Conservation (phyloP, 2,113 vertebrate species). For the Cephalopholis sonnerati region DNA sequence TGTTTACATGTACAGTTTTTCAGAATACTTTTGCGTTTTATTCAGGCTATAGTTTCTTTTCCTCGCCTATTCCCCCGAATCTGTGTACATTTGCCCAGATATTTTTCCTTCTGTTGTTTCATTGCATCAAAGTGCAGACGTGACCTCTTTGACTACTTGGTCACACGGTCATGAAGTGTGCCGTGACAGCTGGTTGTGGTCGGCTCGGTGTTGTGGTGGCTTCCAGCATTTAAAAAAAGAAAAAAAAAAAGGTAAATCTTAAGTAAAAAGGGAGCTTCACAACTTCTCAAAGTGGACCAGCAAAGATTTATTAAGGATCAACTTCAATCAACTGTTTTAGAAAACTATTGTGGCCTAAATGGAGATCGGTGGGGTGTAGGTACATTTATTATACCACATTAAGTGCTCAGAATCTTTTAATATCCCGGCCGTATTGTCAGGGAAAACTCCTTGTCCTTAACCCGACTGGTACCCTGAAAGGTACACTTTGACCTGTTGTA, state of each 20-base stretch:
- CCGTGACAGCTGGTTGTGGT: constrained; percentile 64
- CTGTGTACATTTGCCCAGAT: constrained; percentile 73
- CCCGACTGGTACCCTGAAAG: constrained; percentile 68
- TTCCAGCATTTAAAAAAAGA: constrained; percentile 62
- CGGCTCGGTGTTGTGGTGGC: constrained; percentile 66
- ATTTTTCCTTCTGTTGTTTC: constrained; percentile 64
- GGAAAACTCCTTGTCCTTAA: constrained; percentile 67
- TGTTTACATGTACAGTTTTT: constrained; percentile 99
- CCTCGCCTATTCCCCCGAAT: constrained; percentile 53
- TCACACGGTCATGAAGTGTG: constrained; percentile 62
- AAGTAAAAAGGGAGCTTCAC: constrained; percentile 78
- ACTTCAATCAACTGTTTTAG: constrained; percentile 69
- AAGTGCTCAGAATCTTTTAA: constrained; percentile 76
- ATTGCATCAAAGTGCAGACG: constrained; percentile 73
- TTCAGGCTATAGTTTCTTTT: constrained; percentile 36
- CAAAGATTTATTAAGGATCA: constrained; percentile 68
- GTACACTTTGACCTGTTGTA: constrained; percentile 84
- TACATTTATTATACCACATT: constrained; percentile 66
- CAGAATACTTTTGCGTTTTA: constrained; percentile 81
- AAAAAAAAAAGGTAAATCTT: constrained; percentile 52
- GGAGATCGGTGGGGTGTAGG: constrained; percentile 50
- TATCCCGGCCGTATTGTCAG: constrained; percentile 60
- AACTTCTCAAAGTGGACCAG: constrained; percentile 84
- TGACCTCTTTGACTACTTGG: constrained; percentile 67
- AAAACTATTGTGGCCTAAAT: constrained; percentile 71